Evolutionary conservation across 2,797 vertebrate species (phyloP).

Genomic region (Argya squamiceps): DNA sequence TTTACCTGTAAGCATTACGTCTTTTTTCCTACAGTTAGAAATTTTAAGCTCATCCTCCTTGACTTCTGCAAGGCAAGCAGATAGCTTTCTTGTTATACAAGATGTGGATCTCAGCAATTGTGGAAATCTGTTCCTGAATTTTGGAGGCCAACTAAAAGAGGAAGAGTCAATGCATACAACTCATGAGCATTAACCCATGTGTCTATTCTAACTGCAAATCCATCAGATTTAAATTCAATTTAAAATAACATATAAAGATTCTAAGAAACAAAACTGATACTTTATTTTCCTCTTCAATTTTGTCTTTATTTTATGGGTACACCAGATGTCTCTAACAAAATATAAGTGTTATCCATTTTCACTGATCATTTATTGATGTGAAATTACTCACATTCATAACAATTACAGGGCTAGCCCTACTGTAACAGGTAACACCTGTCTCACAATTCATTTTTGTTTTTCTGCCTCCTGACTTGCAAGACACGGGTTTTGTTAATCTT

Average conservation of each 20-base stretch:
- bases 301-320: not conserved
- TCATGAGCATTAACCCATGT: not conserved
- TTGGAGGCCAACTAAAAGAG: not conserved
- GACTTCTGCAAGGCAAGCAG: not conserved
- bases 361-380: slow-evolving; percentile 5
- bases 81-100: not conserved
- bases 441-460: slow-evolving; percentile 16
- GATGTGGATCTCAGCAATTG: not conserved
- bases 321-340: not conserved
- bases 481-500: not conserved
- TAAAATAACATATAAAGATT: not conserved
- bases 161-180: not conserved
- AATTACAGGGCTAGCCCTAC: slow-evolving; percentile 4
- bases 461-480: not conserved
- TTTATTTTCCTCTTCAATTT: not conserved
- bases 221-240: not conserved
- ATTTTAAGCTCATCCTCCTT: not conserved
- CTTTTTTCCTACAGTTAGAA: not conserved
- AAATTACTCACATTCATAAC: slow-evolving; percentile 34
- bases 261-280: not conserved
- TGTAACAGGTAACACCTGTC: slow-evolving; percentile 20
- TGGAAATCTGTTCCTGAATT: not conserved
- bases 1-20: not conserved
- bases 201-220: not conserved
- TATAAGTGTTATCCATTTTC: not conserved